Percentiles rank a stretch among this genome's conserved stretches.
phyloP scores from a whole-genome alignment of 2,888 invertebrate species.

The Dynastes grantii region DNA sequence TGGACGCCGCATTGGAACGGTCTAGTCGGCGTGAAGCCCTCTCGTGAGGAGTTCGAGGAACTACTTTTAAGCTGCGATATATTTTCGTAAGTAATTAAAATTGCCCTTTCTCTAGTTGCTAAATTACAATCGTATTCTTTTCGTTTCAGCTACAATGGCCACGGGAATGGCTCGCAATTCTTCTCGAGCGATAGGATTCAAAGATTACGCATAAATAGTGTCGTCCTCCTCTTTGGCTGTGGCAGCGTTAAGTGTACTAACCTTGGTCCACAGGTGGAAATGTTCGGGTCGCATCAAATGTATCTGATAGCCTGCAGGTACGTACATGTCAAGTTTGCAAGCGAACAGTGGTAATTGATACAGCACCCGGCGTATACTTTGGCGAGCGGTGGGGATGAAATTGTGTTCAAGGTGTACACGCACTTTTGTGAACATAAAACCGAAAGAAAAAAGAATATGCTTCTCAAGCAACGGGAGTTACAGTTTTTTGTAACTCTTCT shows the following conservation, averaged over 20 bases:
- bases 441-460: too few relatives aligned
- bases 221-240: constrained; percentile 81
- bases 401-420: too few relatives aligned
- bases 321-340: too few relatives aligned
- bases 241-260: constrained; percentile 70
- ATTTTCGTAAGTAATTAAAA: constrained; percentile 72
- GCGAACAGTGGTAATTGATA: too few relatives aligned
- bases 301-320: constrained; percentile 70
- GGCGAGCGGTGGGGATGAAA: too few relatives aligned
- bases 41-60: constrained; percentile 71
- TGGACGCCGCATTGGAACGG: constrained; percentile 72
- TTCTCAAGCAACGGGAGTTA: too few relatives aligned
- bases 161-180: constrained; percentile 79
- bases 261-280: constrained; percentile 70
- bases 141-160: constrained; percentile 77
- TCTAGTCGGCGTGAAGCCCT: constrained; percentile 71
- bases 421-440: too few relatives aligned
- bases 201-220: constrained; percentile 73
- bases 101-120: not conserved
- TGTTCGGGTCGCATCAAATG: constrained; percentile 70
- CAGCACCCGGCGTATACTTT: too few relatives aligned
- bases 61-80: constrained; percentile 73
- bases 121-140: not conserved
- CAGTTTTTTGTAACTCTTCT: too few relatives aligned
- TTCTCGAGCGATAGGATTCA: constrained; percentile 74